Base-by-base conservation (phyloP, 2,888 invertebrate genomes). In the Coecobrya sp. region DNA sequence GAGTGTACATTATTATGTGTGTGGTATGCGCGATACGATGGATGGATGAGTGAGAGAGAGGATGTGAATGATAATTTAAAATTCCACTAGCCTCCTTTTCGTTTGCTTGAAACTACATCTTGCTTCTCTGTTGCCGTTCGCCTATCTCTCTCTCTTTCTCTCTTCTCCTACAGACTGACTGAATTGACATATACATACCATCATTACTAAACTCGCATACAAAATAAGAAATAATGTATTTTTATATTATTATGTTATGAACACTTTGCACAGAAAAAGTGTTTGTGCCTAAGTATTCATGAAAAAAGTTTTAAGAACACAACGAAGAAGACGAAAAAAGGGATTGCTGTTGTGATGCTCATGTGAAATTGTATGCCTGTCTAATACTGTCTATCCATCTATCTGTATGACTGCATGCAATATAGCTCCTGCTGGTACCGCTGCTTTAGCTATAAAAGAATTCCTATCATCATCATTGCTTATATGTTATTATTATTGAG, bases 21-120 rank as follows among this genome's bases (percentile, higher is more conserved):
- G 49, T 49, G 2, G 30, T 52, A 27, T 79, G 49, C 49, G 19
- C 85, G 25, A 22, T 84, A 11, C 85, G 25, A 22, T 84, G 85
- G 68, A 85, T 85, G 85, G 45, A 30, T 49, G 85, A 30, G 86
- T 42, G 84, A 62, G 30, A 59, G 85, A 76, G 76, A 70, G 76
- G 87, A 87, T 73, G 73, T 87, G 87, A 87, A 87, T 87, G 87
- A 87, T 87, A 87, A 87, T 87, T 87, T 87, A 76, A 87, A 87
- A 87, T 87, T 87, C 87, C 76, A 42, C 59, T 73, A 76, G 59
- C 68, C 76, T 87, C 42, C 76, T 59, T 76, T 86, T 87, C 76
- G 87, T 87, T 87, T 87, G 76, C 87, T 70, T 76, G 85, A n/a
- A 16, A 76, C 76, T 76, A 16, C n/a, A 36, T 19, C 49, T 59